Evolutionary conservation across 2,113 vertebrate species (phyloP), one percentile per base, ranked within the genome.

Genomic region (Saimiri boliviensis): DNA sequence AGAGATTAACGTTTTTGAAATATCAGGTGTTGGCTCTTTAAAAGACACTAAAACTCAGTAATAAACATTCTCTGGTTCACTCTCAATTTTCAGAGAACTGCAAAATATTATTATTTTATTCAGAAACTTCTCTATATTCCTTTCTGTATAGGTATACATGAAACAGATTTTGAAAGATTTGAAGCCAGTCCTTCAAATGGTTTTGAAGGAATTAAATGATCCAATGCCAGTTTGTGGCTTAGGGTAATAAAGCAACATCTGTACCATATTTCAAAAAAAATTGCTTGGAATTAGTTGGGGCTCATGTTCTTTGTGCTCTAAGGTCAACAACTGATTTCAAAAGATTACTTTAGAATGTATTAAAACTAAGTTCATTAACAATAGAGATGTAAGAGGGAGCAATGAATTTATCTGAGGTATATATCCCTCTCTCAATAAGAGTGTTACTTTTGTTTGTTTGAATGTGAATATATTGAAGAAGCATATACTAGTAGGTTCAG

Each of bases 81-180:
- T 93, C 45, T 95, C 45, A 93, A 88, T 66, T 95, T 96, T 95
- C 82, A 96, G 88, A 96, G 82, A 42, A 92, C 66, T 68, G 52
- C 4, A 85, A 86, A 90, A 83, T 89, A 92, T 35, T 56, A 32
- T 88, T 90, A 52, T 6, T 82, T 86, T 82, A 88, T 74, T 95
- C 27, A 56, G 47, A 95, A 79, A 76, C 19, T 87, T 92, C 9
- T 49, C 5, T 91, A 35, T 82, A 9, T 94, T 73, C 13, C 4
- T 81, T 0, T 92, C 1, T 56, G 6, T 42, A 17, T 40, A 6
- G 30, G 12, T 16, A 30, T 37, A 58, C 16, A 49, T 54, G 27
- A 84, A 89, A 83, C 6, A 19, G 30, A 32, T 82, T 85, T 89
- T 25, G n/a, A 4, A 49, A 70, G 4, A 2, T 54, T 91, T 91